A percentile compares a stretch with the other conserved stretches of the same genome.
Evolutionary conservation across 64 coral and sea anemone species (phyloP).

Genomic region (Trachythela sp.): DNA sequence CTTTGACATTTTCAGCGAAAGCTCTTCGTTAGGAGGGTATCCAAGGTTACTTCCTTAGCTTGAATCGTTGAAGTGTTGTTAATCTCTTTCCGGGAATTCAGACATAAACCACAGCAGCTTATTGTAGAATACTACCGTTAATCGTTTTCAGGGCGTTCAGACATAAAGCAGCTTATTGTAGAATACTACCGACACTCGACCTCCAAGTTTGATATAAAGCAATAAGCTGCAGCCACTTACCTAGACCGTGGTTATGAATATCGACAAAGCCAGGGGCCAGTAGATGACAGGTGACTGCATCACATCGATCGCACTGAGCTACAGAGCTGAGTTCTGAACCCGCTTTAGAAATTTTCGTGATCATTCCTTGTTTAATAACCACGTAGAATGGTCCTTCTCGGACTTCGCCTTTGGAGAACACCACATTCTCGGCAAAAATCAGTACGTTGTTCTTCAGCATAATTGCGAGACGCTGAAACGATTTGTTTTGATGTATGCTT

Average conservation of each 20-base stretch:
- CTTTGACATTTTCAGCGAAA: no score
- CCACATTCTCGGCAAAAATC: constrained; percentile 8
- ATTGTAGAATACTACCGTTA: background rate
- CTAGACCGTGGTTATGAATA: constrained; percentile 13
- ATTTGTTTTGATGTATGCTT: no score
- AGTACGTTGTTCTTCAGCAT: background rate
- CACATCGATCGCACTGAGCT: background rate
- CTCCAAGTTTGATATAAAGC: background rate
- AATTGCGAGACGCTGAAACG: background rate
- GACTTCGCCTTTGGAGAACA: background rate
- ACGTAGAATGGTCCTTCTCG: constrained; percentile 4
- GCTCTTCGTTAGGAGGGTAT: no score
- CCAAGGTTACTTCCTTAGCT: no score
- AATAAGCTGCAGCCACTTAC: background rate
- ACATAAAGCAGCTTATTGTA: no score
- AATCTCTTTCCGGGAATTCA: no score
- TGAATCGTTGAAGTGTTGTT: no score
- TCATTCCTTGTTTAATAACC: background rate
- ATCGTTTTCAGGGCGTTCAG: background rate
- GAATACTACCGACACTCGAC: background rate
- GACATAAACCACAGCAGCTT: no score
- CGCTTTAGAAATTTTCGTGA: background rate
- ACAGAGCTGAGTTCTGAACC: background rate
- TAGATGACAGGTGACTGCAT: background rate
- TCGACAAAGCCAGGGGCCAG: constrained; percentile 10